Evolutionary conservation across 2,888 invertebrate species (phyloP), one percentile per base, ranked within the genome.

Genomic region (Andrena fulva): DNA sequence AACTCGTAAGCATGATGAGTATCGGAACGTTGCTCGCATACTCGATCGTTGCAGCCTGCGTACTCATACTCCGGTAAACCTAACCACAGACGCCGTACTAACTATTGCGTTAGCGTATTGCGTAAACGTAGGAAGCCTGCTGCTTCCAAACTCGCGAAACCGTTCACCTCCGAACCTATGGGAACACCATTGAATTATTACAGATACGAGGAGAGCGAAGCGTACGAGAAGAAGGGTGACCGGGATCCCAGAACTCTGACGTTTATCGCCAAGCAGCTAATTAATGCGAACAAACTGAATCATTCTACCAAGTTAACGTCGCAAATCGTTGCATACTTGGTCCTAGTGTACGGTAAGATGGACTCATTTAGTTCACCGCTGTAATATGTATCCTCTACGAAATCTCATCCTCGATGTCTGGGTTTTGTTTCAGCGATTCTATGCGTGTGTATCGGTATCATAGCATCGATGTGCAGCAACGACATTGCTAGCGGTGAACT

Each of bases 1-100:
- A 98, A 89, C 94, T 99, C 69, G 97, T 98, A 29, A 97, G 97
- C 91, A 97, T 99, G 96, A 97, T 99, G 96, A 98, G 98, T 0
- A 98, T 99, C 90, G 98, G 97, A 6, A 98, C 98, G 0, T 94
- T 98, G 27, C 94, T 97, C 74, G 98, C 98, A 0, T 98, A 98
- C 93, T 97, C 98, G 0, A 97, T 98, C 93, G 98, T 99, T 2
- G 97, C 98, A 0, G 96, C 97, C 3, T 97, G 97, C 89, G 97
- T 98, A 0, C 95, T 98, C 12, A 95, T 98, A 69, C 94, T 98
- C 6, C 96, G 98, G 96, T 98, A 95, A 60, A 42, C 16, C 5
- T 1, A 42, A 16, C 16, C 4, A 42, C 42, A 42, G 5, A 5
- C 16, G 16, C 42, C 5, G 12, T 42, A 16, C 12, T 42, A 42